Percentiles rank a stretch among this genome's conserved stretches.
phyloP scores from a whole-genome alignment of 2,113 vertebrate genomes.

The Pogona vitticeps region DNA sequence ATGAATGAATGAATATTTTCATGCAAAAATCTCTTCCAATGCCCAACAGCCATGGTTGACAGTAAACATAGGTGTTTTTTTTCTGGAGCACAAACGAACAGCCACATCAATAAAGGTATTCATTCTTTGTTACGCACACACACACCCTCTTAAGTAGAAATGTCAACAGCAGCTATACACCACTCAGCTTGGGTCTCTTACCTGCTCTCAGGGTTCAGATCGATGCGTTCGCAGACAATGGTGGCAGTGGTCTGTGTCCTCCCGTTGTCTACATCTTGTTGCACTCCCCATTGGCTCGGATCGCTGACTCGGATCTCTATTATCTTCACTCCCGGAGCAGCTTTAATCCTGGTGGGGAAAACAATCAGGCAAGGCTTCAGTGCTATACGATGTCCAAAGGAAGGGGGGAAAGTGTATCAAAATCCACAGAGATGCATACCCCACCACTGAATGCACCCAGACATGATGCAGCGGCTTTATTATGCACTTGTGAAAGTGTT shows the following conservation, averaged over 20 bases:
- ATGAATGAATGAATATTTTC: too few relatives aligned
- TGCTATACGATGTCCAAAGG: too few relatives aligned
- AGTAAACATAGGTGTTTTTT: neutral
- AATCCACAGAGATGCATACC: too few relatives aligned
- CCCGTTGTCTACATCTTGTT: slow-evolving; percentile 87
- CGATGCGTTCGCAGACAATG: slow-evolving; percentile 84
- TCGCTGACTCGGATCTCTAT: slow-evolving; percentile 83
- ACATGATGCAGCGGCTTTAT: too few relatives aligned
- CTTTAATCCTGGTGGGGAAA: slow-evolving; percentile 83
- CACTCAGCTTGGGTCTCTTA: slow-evolving; percentile 40
- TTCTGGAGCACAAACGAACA: neutral
- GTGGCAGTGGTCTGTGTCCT: slow-evolving; percentile 64
- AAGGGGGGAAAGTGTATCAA: neutral
- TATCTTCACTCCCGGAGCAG: slow-evolving; percentile 87
- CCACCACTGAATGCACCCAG: neutral
- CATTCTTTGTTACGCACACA: rapidly evolving
- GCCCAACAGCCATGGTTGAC: neutral
- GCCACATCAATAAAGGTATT: rapidly evolving
- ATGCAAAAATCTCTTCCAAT: neutral
- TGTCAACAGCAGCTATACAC: rapidly evolving
- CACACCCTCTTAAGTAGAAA: neutral
- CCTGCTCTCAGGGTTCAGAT: slow-evolving; percentile 78
- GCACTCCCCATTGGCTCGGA: slow-evolving; percentile 89
- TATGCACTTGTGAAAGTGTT: neutral
- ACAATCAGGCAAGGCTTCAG: neutral